These are phyloP conservation scores for Zaprionus camerounensis DNA, from an alignment of 1,140 invertebrate genomes.

Conservation along the genomic window DNA sequence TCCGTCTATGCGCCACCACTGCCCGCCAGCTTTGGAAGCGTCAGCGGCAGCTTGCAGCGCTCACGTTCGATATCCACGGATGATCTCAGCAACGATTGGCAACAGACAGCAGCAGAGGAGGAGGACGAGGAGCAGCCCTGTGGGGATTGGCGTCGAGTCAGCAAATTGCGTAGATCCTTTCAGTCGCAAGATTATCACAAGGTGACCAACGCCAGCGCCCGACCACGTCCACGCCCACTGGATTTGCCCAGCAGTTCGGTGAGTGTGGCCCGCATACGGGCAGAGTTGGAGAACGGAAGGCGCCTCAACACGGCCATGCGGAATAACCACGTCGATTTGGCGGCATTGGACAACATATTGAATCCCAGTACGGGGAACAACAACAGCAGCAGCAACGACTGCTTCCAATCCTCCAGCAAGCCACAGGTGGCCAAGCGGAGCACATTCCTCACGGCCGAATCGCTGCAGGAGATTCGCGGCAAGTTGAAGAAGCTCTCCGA, in stretches of 20 bases:
- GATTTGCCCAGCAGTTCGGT: conserved; percentile 85
- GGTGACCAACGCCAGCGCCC: conserved; percentile 3
- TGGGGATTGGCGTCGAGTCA: conserved; percentile 86
- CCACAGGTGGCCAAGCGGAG: conserved; percentile 61
- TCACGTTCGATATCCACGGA: conserved; percentile 83
- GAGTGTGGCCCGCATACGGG: conserved; percentile 85
- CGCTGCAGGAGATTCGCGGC: conserved; percentile 86
- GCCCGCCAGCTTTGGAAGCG: conserved; percentile 11
- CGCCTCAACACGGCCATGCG: conserved; percentile 85
- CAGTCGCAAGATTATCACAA: conserved; percentile 85
- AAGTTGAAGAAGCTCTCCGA: conserved; percentile 85
- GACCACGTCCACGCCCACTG: conserved; percentile 77
- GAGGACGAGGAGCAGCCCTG: conserved; percentile 56
- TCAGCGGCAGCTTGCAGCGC: conserved; percentile 58
- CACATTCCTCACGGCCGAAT: conserved; percentile 86
- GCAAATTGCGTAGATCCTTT: conserved; percentile 87
- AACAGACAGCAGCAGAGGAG: conserved; percentile 35
- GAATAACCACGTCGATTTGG: conserved; percentile 85
- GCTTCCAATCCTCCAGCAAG: conserved; percentile 38
- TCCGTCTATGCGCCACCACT: conserved; percentile 68
- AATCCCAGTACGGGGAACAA: conserved; percentile 64
- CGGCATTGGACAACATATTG: conserved; percentile 85
- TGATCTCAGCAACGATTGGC: conserved; percentile 78
- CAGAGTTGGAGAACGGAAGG: conserved; percentile 85
- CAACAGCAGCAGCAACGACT: conserved; percentile 20